Evolutionary conservation across 30 jellyfish, hydroid and myxozoan species (phyloP).

Genomic region (Clytia hemisphaerica): DNA sequence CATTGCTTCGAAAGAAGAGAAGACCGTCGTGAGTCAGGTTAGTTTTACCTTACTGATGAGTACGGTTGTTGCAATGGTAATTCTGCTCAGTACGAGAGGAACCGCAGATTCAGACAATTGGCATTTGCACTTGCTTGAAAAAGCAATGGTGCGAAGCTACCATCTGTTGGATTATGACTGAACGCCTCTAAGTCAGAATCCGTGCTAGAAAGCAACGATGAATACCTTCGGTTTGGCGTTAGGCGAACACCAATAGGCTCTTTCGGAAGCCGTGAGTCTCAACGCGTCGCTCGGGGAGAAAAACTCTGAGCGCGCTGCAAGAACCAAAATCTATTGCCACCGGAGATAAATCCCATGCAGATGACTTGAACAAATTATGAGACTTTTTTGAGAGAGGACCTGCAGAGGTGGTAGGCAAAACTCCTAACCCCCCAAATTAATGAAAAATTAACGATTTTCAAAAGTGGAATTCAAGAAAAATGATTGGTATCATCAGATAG

Average conservation of each 20-base stretch:
- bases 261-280: constrained; percentile 10
- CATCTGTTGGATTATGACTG: constrained; percentile 62
- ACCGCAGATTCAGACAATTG: constrained; percentile 63
- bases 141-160: constrained; percentile 72
- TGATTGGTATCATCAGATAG: constrained; percentile 46
- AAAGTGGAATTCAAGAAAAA: constrained; percentile 26
- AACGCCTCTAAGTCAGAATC: constrained; percentile 59
- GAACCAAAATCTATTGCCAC: background rate
- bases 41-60: constrained; percentile 26
- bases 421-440: constrained; percentile 33
- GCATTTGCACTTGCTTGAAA: constrained; percentile 55
- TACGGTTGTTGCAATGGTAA: constrained; percentile 56
- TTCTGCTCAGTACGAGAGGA: constrained; percentile 70
- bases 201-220: constrained; percentile 44
- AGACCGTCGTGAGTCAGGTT: constrained; percentile 72
- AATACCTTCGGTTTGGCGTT: constrained; percentile 2
- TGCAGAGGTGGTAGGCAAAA: constrained; percentile 20
- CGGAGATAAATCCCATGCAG: constrained; percentile 8
- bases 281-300: constrained; percentile 15
- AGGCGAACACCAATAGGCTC: constrained; percentile 29
- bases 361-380: background rate
- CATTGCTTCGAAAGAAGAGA: too few species aligned
- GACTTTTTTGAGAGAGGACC: too few species aligned
- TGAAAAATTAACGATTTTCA: constrained; percentile 17
- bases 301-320: constrained; percentile 1